A percentile compares a stretch with the other conserved stretches of the same genome.
Evolutionary conservation across 2,888 invertebrate genomes (phyloP).

Genomic region (Drosophila suboccidentalis): DNA sequence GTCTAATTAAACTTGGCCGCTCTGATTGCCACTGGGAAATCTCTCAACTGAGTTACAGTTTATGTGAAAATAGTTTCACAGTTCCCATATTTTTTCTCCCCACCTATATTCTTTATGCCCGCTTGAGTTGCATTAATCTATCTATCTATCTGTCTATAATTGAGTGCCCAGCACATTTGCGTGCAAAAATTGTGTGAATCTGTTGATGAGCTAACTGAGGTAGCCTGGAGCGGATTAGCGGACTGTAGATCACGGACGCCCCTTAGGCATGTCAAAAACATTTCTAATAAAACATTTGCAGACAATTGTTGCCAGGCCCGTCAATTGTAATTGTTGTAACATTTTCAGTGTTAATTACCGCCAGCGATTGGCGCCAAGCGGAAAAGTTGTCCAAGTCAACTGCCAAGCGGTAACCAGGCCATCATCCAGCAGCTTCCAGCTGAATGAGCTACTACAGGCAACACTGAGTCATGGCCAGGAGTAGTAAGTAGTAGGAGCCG

Average conservation of each 20-base stretch:
- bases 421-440: conserved; percentile 14
- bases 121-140: conserved; percentile 16
- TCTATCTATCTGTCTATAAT: conserved; percentile 43
- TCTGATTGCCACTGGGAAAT: conserved; percentile 82
- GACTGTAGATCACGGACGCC: conserved; percentile 31
- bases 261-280: conserved; percentile 63
- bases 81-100: conserved; percentile 42
- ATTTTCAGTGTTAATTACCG: conserved; percentile 67
- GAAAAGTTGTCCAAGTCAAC: conserved; percentile 49
- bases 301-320: conserved; percentile 59
- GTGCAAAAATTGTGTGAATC: conserved; percentile 80
- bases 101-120: conserved; percentile 3
- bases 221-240: conserved; percentile 43
- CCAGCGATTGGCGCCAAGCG: conserved; percentile 65
- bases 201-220: conserved; percentile 67
- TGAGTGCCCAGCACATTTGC: conserved; percentile 69
- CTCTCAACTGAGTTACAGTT: conserved; percentile 60
- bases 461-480: conserved; percentile 58
- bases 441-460: conserved; percentile 58
- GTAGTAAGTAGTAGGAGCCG: conserved; percentile 42
- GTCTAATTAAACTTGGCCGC: conserved; percentile 79
- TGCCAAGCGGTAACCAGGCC: conserved; percentile 21
- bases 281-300: conserved; percentile 77
- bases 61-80: conserved; percentile 81
- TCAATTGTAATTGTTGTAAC: conserved; percentile 43